These are phyloP conservation scores for Pandemis corylana DNA, from an alignment of 2,888 invertebrate genomes.

Conservation along the genomic window DNA sequence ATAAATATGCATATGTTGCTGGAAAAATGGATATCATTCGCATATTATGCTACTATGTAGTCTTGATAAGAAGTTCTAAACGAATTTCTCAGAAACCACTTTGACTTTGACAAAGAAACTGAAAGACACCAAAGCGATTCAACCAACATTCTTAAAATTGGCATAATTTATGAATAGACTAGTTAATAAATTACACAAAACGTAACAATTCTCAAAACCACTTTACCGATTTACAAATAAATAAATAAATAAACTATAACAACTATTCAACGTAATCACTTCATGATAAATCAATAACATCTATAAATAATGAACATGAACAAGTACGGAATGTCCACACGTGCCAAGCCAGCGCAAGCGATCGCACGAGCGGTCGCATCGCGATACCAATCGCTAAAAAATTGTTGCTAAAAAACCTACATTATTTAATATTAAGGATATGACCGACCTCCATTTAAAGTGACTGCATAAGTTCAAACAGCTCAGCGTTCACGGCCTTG, in stretches of 20 bases:
- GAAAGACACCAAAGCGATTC: too few species aligned
- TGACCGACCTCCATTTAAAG: neutral
- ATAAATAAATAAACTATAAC: neutral
- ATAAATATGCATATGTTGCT: too few species aligned
- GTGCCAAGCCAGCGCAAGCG: slow-evolving; percentile 29
- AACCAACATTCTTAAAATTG: too few species aligned
- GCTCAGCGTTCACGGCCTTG: slow-evolving; percentile 22
- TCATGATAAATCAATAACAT: slow-evolving; percentile 19
- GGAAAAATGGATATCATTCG: too few species aligned
- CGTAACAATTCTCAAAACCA: too few species aligned
- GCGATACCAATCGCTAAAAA: neutral
- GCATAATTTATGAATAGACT: too few species aligned
- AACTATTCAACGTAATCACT: slow-evolving; percentile 23
- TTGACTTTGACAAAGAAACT: too few species aligned
- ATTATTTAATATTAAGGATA: neutral
- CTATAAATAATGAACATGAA: slow-evolving; percentile 34
- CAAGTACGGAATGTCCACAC: slow-evolving; percentile 22
- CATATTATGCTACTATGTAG: too few species aligned
- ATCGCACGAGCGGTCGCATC: slow-evolving; percentile 16
- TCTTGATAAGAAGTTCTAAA: too few species aligned
- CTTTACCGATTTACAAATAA: neutral
- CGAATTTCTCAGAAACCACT: too few species aligned
- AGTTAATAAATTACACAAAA: too few species aligned
- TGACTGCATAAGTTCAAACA: slow-evolving; percentile 4
- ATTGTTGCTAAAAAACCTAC: neutral